Base-by-base conservation (phyloP, 2,113 vertebrate species). In the Ellobius talpinus region DNA sequence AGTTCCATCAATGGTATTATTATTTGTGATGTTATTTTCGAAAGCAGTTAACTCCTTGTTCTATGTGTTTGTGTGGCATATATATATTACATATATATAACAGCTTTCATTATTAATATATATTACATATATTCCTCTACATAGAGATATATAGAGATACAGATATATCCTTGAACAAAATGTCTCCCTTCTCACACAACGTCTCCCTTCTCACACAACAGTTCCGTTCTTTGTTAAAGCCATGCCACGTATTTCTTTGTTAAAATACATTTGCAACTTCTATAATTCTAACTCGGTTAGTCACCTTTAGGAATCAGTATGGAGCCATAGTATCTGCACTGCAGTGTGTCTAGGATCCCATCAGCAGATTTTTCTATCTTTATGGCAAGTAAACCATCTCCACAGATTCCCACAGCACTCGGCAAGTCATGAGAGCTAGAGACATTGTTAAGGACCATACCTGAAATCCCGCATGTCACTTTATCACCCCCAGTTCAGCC, bases 11-110 rank as follows among this genome's bases (percentile, higher is more conserved):
- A 29, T 66, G 58, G 26, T 63, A 24, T 29, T 84, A 79, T 23
- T 87, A 50, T 39, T 81, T 65, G 23, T 76, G 50, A 86, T 74
- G n/a, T 65, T 91, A 65, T 65, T 93, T 90, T 96, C 88, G 45
- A 52, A 91, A 96, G 82, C 21, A n/a, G 33, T 72, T 31, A 89
- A 84, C 21, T 82, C 36, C 79, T n/a, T 72, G 36, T 70, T 70
- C 17, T 36, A 19, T 70, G 33, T 70, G 7, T 33, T 21, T 63
- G 23, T 63, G 61, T 63, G 61, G 24, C 3, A n/a, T 72, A n/a
- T 19, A n/a, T 19, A 36, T 70, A 23, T 36, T 52, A 52, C 52
- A 52, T 16, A 50, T 29, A 70, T 70, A 70, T 16, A 16, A 70
- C 33, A 70, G 33, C 36, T 72, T n/a, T 16, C 16, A 70, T 19